These are phyloP conservation scores for Mycetomoellerius zeteki DNA, from an alignment of 1,140 invertebrate species.

Conservation along the genomic window DNA sequence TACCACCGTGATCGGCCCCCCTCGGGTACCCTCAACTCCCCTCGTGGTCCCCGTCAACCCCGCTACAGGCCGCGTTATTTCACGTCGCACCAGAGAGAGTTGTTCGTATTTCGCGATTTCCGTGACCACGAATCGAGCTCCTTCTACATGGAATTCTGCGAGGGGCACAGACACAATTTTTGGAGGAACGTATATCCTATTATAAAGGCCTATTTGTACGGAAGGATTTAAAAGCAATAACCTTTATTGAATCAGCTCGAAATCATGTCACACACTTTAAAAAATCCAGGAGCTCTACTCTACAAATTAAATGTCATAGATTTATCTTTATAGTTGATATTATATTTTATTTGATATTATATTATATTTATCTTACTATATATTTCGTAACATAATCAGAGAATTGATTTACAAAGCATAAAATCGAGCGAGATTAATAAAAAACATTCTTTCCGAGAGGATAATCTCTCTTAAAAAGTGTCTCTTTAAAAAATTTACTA, in stretches of 20 bases:
- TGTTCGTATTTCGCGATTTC: constrained; percentile 68
- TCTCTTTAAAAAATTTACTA: not conserved
- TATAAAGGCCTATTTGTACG: not conserved
- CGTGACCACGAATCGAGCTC: constrained; percentile 48
- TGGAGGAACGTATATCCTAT: not conserved
- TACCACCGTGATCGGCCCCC: constrained; percentile 70
- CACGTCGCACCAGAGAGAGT: constrained; percentile 35
- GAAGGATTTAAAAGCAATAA: constrained; percentile 2
- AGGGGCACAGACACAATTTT: not conserved
- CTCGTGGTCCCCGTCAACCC: constrained; percentile 65
- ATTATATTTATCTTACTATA: too few relatives aligned
- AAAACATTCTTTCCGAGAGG: too few relatives aligned
- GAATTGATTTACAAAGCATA: not conserved
- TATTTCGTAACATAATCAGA: not conserved
- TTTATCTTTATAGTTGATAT: not conserved
- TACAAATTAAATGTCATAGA: constrained; percentile 7
- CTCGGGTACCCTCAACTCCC: constrained; percentile 68
- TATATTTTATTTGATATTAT: not conserved
- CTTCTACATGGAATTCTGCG: constrained; percentile 51
- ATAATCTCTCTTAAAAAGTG: not conserved
- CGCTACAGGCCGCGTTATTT: constrained; percentile 61
- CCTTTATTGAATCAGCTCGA: not conserved
- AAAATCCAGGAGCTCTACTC: not conserved
- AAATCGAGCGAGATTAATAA: not conserved
- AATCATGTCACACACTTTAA: not conserved